A percentile compares a stretch with the other conserved stretches of the same genome.
Evolutionary conservation across 1,140 invertebrate genomes (phyloP).

Genomic region (Meteorus sp.): DNA sequence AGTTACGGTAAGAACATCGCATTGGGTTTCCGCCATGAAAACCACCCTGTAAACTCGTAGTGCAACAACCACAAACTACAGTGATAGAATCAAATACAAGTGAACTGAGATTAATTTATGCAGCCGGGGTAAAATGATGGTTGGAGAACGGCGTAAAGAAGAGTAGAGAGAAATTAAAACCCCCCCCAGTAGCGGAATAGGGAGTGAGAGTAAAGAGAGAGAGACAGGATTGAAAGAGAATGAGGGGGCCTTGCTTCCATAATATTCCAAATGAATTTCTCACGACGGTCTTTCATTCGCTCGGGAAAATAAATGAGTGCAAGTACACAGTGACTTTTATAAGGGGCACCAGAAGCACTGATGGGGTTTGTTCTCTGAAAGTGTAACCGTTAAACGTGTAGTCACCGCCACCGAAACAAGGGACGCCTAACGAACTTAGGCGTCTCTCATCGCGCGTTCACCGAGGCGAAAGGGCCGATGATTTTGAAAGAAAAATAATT

Average conservation of each 20-base stretch:
- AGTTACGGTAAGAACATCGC: too few species aligned
- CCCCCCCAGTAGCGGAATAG: neutral
- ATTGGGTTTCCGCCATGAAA: too few species aligned
- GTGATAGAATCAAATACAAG: conserved; percentile 11
- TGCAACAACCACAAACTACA: neutral
- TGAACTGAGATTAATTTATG: conserved; percentile 6
- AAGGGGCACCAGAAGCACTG: conserved; percentile 15
- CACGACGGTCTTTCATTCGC: too few species aligned
- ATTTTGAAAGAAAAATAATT: conserved; percentile 58
- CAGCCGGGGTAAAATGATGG: neutral
- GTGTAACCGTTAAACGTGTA: conserved; percentile 33
- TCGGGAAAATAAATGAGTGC: neutral
- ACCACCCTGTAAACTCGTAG: too few species aligned
- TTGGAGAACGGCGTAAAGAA: conserved; percentile 2
- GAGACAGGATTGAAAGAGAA: neutral
- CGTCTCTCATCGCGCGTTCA: conserved; percentile 33
- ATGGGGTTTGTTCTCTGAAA: conserved; percentile 36
- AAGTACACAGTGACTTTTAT: conserved; percentile 1
- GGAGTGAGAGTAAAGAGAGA: neutral
- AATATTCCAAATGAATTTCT: too few species aligned
- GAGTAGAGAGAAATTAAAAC: conserved; percentile 14
- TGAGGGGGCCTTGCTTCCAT: neutral
- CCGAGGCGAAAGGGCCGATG: conserved; percentile 43
- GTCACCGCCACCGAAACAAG: conserved; percentile 44
- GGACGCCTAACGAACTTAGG: conserved; percentile 54